A percentile compares a stretch with the other conserved stretches of the same genome.
phyloP scores from a whole-genome alignment of 2,113 vertebrate species.

The Talpa occidentalis region DNA sequence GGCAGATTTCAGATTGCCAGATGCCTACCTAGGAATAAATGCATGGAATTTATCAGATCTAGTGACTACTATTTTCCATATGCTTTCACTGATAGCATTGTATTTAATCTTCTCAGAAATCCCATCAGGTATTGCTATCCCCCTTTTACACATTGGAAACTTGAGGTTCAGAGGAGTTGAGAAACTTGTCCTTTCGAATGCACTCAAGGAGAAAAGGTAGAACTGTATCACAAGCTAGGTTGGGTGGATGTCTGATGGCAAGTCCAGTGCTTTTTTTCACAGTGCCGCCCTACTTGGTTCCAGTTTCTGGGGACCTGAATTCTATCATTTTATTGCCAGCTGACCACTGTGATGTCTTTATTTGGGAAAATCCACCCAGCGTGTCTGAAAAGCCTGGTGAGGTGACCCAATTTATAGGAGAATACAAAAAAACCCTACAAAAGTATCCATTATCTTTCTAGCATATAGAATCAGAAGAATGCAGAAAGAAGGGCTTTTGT shows the following conservation, averaged over 20 bases:
- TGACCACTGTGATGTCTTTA: constrained; percentile 76
- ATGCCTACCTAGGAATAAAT: neutral
- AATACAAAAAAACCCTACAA: neutral
- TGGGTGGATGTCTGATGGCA: neutral
- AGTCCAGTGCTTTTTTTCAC: neutral
- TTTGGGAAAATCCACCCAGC: constrained; percentile 75
- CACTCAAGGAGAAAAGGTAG: neutral
- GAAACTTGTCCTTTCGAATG: neutral
- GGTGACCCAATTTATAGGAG: constrained; percentile 75
- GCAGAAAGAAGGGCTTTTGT: constrained; percentile 1
- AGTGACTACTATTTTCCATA: neutral
- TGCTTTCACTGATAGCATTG: neutral
- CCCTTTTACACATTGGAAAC: constrained; percentile 11
- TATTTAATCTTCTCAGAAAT: neutral
- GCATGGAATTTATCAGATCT: neutral
- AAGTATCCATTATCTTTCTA: neutral
- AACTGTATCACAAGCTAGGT: neutral
- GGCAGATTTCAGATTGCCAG: neutral
- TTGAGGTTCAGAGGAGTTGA: neutral
- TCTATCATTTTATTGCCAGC: constrained; percentile 66
- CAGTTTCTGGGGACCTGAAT: constrained; percentile 64
- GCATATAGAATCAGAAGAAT: constrained; percentile 17
- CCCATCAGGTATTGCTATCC: neutral
- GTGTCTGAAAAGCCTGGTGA: constrained; percentile 53
- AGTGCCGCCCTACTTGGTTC: neutral